phyloP scores from a whole-genome alignment of 2,888 invertebrate genomes.

The Blomia tropicalis region DNA sequence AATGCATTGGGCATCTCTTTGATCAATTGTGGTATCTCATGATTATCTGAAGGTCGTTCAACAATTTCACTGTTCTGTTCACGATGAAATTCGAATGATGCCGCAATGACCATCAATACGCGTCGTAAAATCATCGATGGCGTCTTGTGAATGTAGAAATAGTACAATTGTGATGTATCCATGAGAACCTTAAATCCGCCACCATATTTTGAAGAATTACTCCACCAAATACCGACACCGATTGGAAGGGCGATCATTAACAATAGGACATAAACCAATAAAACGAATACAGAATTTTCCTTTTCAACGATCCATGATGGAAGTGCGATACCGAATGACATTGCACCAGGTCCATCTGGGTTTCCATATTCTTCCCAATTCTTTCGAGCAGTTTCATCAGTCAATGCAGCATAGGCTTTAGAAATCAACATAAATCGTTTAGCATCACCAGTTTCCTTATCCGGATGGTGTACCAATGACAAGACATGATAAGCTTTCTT shows the following conservation, averaged over 20 bases:
- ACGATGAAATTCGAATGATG: constrained; percentile 88
- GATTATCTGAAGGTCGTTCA: constrained; percentile 81
- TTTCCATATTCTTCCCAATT: constrained; percentile 99
- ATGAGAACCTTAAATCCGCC: constrained; percentile 76
- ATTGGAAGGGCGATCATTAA: constrained; percentile 82
- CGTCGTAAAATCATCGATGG: constrained; percentile 86
- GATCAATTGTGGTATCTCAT: constrained; percentile 85
- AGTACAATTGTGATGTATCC: constrained; percentile 92
- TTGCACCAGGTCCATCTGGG: constrained; percentile 97
- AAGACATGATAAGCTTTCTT: constrained; percentile 88
- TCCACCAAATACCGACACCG: constrained; percentile 94
- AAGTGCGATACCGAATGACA: constrained; percentile 96
- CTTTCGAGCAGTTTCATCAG: constrained; percentile 86
- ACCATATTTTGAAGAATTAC: constrained; percentile 86
- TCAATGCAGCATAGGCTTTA: constrained; percentile 63
- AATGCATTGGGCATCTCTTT: constrained; percentile 75
- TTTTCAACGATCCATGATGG: constrained; percentile 99
- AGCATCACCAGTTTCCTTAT: constrained; percentile 90
- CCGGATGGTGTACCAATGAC: constrained; percentile 86
- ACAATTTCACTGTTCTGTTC: constrained; percentile 80
- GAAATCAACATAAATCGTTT: constrained; percentile 93
- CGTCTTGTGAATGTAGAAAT: constrained; percentile 86
- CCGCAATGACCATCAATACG: constrained; percentile 87
- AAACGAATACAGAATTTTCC: constrained; percentile 80
- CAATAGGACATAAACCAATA: constrained; percentile 81